Percentiles rank a stretch among this genome's conserved stretches.
Conservation (phyloP, 2,888 invertebrate genomes). For the Drosophila colorata region DNA sequence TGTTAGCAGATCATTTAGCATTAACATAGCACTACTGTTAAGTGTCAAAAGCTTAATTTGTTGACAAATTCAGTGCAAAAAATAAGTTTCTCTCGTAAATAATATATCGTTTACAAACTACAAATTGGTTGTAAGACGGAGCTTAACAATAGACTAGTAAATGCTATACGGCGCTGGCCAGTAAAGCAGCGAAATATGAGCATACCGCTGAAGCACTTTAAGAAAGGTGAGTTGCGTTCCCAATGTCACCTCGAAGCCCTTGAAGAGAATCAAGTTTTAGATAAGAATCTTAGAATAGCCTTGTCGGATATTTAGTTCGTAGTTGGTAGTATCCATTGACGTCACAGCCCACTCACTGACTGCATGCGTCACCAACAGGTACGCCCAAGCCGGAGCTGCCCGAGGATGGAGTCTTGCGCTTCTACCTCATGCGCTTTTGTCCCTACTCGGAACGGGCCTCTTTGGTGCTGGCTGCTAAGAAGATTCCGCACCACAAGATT, state of each 20-base stretch:
- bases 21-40: slow-evolving; percentile 2
- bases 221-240: slow-evolving; percentile 53
- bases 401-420: slow-evolving; percentile 88
- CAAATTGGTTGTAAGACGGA: background rate
- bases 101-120: slow-evolving; percentile 27
- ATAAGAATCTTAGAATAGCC: background rate
- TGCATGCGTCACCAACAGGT: slow-evolving; percentile 85
- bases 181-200: slow-evolving; percentile 44
- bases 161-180: slow-evolving; percentile 3
- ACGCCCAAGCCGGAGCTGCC: slow-evolving; percentile 88
- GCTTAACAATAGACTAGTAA: background rate
- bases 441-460: slow-evolving; percentile 92
- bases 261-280: background rate
- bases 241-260: slow-evolving; percentile 38
- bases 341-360: slow-evolving; percentile 4
- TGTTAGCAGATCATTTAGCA: slow-evolving; percentile 8
- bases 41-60: slow-evolving; percentile 27
- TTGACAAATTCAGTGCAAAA: slow-evolving; percentile 6
- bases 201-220: slow-evolving; percentile 67
- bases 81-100: background rate
- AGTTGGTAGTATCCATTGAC: slow-evolving; percentile 6
- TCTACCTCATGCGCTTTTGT: slow-evolving; percentile 94
- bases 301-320: background rate
- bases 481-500: slow-evolving; percentile 91
- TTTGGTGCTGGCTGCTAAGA: slow-evolving; percentile 91